Evolutionary conservation across 1,140 invertebrate species (phyloP), one percentile per base, ranked within the genome.

Genomic region (Drosophila nigrodunni): DNA sequence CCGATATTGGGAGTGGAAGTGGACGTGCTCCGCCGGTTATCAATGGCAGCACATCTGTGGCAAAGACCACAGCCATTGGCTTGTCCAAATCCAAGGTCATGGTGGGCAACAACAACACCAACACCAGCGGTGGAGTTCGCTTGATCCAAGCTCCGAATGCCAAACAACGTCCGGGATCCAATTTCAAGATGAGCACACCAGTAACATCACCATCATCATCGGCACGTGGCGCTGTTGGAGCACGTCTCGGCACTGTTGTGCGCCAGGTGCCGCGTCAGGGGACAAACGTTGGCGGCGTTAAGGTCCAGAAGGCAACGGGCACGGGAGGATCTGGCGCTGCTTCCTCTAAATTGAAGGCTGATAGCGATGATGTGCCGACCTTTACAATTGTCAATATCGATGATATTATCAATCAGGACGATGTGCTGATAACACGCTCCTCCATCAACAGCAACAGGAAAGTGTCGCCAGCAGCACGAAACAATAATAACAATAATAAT

Each of bases 301-400:
- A 69, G 34, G 7, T 62, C 35, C 71, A 68, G 25, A 61, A 74
- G 58, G 43, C 47, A 39, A 8, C 30, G 3, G 25, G 59, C 10
- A 11, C 8, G 3, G 39, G 39, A 41, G 34, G 34, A 13, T 3
- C 25, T 5, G 34, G 43, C 10, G n/a, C 34, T 6, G n/a, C 35
- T 1, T 5, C 52, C 18, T 15, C 43, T 8, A 43, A 58, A 49
- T 9, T 64, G 37, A 41, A 47, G 15, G 34, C 13, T 10, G 71
- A 25, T 18, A 67, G 3, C n/a, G 77, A 80, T 1, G 78, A 89
- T 13, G 85, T 88, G 78, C 90, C 85, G 30, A 92, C 91, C n/a
- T 92, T 92, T 60, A 92, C 91, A 18, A 92, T 92, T 46, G 91
- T 92, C 7, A 92, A 92, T 47, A 92, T 92, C 8, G 80, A 91